Evolutionary conservation across 2,888 invertebrate genomes (phyloP).

Genomic region (Listrodromus nycthemerus): DNA sequence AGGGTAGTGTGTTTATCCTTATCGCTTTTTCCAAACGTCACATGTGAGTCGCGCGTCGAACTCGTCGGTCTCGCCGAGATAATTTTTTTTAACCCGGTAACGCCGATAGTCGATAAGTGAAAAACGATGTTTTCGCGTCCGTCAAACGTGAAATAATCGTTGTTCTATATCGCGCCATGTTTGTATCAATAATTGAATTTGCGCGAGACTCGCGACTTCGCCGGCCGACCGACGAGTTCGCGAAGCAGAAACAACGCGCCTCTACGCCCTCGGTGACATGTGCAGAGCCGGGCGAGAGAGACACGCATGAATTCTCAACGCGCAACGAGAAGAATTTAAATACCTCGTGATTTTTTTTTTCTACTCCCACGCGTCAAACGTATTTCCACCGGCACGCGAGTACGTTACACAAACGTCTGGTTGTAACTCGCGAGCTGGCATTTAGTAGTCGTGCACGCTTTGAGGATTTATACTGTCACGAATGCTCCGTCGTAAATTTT

Average conservation of each 20-base stretch:
- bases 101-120: constrained; percentile 24
- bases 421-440: not conserved
- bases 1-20: constrained; percentile 46
- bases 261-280: not conserved
- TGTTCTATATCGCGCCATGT: not conserved
- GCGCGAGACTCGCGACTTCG: not conserved
- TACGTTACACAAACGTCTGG: not conserved
- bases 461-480: not conserved
- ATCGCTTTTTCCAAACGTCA: constrained; percentile 40
- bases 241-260: not conserved
- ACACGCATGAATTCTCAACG: not conserved
- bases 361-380: constrained; percentile 71
- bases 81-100: constrained; percentile 7
- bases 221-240: not conserved
- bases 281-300: not conserved
- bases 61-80: not conserved
- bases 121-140: constrained; percentile 27
- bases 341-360: constrained; percentile 61
- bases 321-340: constrained; percentile 61
- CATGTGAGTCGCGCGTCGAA: not conserved
- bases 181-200: not conserved
- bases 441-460: not conserved
- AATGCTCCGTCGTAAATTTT: not conserved
- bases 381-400: constrained; percentile 1
- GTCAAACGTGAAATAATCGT: not conserved